Percentiles rank a stretch among this genome's conserved stretches.
Conservation (phyloP, 2,888 invertebrate genomes). For the Cataglyphis altisquamis region DNA sequence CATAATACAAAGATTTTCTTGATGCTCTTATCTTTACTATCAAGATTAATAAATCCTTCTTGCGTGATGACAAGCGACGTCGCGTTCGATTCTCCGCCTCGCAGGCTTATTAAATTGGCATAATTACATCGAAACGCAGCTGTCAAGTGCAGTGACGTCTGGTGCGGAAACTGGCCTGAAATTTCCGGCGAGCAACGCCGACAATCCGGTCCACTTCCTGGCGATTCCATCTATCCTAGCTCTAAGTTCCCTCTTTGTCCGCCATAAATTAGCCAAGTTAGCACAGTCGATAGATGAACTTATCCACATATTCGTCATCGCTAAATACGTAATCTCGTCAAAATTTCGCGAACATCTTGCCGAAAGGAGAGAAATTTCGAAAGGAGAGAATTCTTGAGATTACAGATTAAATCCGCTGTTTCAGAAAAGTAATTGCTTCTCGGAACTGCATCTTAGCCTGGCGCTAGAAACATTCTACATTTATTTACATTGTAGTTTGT, state of each 20-base stretch:
- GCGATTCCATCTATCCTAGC: constrained; percentile 48
- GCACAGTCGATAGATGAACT: constrained; percentile 35
- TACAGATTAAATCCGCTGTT: background rate
- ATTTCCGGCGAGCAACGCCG: constrained; percentile 49
- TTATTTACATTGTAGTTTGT: background rate
- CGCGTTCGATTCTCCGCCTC: background rate
- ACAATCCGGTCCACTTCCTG: constrained; percentile 49
- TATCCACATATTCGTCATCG: constrained; percentile 40
- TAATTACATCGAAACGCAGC: constrained; percentile 40
- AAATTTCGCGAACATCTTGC: constrained; percentile 55
- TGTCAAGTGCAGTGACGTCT: constrained; percentile 50
- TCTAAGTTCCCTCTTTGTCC: constrained; percentile 57
- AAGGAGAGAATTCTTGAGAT: background rate
- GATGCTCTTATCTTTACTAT: background rate
- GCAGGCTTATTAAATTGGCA: constrained; percentile 38
- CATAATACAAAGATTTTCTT: background rate
- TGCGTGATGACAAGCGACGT: background rate
- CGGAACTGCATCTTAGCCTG: background rate
- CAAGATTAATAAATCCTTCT: constrained; percentile 1
- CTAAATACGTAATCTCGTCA: constrained; percentile 41
- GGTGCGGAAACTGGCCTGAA: constrained; percentile 18
- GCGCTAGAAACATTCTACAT: background rate
- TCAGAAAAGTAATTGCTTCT: constrained; percentile 5
- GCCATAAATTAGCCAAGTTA: constrained; percentile 66
- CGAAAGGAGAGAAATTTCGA: constrained; percentile 2